phyloP scores from a whole-genome alignment of 1,140 invertebrate genomes.

The Thaumetopoea pityocampa region DNA sequence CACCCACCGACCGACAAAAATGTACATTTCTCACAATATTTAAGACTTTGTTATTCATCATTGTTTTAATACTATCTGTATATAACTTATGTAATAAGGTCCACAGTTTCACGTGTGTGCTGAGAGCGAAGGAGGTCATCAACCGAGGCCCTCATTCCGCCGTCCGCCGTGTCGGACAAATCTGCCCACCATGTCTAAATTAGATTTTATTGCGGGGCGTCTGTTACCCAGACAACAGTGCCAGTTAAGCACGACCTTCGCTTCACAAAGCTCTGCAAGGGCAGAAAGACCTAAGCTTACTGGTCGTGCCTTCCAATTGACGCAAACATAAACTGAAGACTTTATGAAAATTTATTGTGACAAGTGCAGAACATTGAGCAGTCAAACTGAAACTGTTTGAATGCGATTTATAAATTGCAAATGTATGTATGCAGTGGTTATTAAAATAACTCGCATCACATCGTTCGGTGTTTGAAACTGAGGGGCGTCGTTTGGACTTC shows the following conservation, averaged over 20 bases:
- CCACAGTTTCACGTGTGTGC: no score
- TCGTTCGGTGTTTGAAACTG: no score
- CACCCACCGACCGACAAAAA: no score
- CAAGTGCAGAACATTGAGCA: constrained; percentile 34
- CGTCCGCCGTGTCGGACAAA: constrained; percentile 57
- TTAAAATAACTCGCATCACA: no score
- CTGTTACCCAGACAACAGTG: constrained; percentile 43
- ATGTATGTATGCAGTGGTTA: neutral
- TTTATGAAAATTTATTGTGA: constrained; percentile 50
- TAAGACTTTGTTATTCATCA: no score
- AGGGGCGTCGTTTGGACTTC: no score
- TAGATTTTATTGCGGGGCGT: constrained; percentile 73
- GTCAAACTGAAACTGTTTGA: constrained; percentile 24
- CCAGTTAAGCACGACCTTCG: constrained; percentile 20
- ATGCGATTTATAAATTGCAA: constrained; percentile 10
- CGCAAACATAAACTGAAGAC: constrained; percentile 44
- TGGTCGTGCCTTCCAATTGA: constrained; percentile 52
- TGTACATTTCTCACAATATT: no score
- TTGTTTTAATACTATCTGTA: no score
- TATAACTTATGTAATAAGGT: no score
- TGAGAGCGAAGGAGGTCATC: constrained; percentile 47
- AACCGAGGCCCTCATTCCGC: constrained; percentile 48
- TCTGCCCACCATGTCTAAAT: constrained; percentile 68
- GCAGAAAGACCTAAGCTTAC: constrained; percentile 21
- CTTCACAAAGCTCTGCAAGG: neutral